Evolutionary conservation across 2,888 invertebrate species (phyloP).

Genomic region (Holacanthella duospinosa): DNA sequence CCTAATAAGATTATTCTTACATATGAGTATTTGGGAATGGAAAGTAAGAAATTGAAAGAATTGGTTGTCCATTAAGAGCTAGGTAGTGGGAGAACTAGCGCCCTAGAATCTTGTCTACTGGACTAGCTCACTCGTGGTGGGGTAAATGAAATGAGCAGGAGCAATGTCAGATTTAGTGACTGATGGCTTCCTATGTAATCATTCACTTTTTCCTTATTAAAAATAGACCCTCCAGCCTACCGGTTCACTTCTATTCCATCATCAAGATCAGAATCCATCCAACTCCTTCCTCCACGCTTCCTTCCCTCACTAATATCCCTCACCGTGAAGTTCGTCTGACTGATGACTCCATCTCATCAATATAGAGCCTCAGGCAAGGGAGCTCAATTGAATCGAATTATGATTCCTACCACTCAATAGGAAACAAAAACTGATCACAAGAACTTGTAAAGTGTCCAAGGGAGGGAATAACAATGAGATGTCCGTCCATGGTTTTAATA

Average conservation of each 20-base stretch:
- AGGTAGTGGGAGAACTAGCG: background rate
- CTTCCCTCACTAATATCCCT: constrained; percentile 13
- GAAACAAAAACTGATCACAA: background rate
- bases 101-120: too few species aligned
- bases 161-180: constrained; percentile 30
- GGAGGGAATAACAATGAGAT: too few species aligned
- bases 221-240: constrained; percentile 17
- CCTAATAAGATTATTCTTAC: too few species aligned
- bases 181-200: constrained; percentile 33
- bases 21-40: background rate
- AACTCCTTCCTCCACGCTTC: too few species aligned
- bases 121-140: background rate
- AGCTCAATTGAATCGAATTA: background rate
- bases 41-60: background rate
- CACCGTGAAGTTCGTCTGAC: constrained; percentile 12
- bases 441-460: too few species aligned
- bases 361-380: constrained; percentile 2
- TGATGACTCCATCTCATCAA: constrained; percentile 16
- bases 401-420: background rate
- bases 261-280: background rate
- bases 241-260: constrained; percentile 8
- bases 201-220: constrained; percentile 28
- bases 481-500: too few species aligned
- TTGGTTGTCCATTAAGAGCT: background rate
- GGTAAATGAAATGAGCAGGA: constrained; percentile 24